Base-by-base conservation (phyloP, 2,797 vertebrate genomes). In the Lacerta bilineata region DNA sequence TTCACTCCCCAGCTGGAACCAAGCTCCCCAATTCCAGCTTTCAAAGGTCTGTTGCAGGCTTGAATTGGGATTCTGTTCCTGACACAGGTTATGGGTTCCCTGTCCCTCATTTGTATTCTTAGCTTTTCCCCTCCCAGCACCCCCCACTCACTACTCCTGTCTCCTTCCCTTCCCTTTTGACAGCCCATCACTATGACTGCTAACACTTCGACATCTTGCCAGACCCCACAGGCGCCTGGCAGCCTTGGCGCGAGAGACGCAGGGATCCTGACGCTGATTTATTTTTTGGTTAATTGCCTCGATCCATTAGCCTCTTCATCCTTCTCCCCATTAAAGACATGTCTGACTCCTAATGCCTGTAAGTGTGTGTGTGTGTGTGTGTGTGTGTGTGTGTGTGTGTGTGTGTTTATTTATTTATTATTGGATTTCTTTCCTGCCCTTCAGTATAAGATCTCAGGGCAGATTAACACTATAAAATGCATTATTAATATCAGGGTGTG, bases 271-370 rank as follows among this genome's bases (percentile, higher is more conserved):
- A 90, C 92, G 69, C 93, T 95, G 93, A 95, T 94, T 92, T 90
- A 94, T 95, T 75, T 33, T 89, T 72, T 55, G 87, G 82, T 95
- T 95, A 95, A 95, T 95, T 95, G 94, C 93, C 93, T 95, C 88
- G 90, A 93, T 93, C 94, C 94, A 95, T 95, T 94, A 95, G 93
- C 43, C 89, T 92, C 87, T 93, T 91, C 90, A n/a, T 92, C 91
- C 89, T 88, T 95, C 94, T 91, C 66, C 93, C 87, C 90, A 81
- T 93, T 91, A 95, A 80, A 91, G 93, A 91, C 29, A 85, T 93
- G 77, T 86, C 64, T 88, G 29, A 84, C 84, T 41, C 90, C 92
- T 94, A 78, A 92, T 90, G 92, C n/a, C 90, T 64, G 86, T 71
- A 89, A 92, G 81, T 76, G 88, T 55, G 50, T 55, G 46, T 50